These are phyloP conservation scores for Chloroclystis v-ata DNA, from an alignment of 2,888 invertebrate genomes.

Conservation along the genomic window DNA sequence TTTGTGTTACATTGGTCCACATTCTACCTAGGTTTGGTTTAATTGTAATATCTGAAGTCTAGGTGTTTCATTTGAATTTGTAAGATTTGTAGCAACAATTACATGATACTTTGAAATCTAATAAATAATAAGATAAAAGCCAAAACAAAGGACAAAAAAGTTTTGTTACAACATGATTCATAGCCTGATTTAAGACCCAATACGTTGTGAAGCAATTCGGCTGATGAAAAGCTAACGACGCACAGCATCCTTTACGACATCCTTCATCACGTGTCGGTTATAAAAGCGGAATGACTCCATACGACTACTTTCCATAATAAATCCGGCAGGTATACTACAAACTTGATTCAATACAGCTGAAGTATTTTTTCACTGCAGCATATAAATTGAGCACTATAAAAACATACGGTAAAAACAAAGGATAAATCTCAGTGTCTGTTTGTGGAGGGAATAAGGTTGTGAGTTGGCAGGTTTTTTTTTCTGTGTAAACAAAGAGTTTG, in stretches of 20 bases:
- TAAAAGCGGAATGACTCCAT: constrained; percentile 13
- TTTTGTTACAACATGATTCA: too few relatives aligned
- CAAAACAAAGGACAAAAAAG: too few relatives aligned
- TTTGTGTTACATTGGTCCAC: too few relatives aligned
- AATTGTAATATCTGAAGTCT: too few relatives aligned
- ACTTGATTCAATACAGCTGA: constrained; percentile 29
- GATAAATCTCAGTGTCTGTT: constrained; percentile 2
- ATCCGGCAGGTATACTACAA: constrained; percentile 24
- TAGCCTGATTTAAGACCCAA: not conserved
- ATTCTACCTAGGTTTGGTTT: too few relatives aligned
- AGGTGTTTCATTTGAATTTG: too few relatives aligned
- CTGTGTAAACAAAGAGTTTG: constrained; percentile 27
- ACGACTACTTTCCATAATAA: constrained; percentile 21
- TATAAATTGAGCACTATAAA: constrained; percentile 39
- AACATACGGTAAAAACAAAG: constrained; percentile 40
- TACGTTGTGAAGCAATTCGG: not conserved
- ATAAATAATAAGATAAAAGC: too few relatives aligned
- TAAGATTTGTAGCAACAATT: too few relatives aligned
- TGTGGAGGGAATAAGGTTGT: constrained; percentile 15
- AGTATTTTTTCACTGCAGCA: constrained; percentile 32
- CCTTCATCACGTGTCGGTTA: constrained; percentile 15
- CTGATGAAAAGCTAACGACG: constrained; percentile 9
- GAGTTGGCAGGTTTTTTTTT: constrained; percentile 11
- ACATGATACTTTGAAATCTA: too few relatives aligned
- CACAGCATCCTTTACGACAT: constrained; percentile 10